These are phyloP conservation scores for Larimichthys polyactis DNA, from an alignment of 2,113 vertebrate species.

Conservation along the genomic window DNA sequence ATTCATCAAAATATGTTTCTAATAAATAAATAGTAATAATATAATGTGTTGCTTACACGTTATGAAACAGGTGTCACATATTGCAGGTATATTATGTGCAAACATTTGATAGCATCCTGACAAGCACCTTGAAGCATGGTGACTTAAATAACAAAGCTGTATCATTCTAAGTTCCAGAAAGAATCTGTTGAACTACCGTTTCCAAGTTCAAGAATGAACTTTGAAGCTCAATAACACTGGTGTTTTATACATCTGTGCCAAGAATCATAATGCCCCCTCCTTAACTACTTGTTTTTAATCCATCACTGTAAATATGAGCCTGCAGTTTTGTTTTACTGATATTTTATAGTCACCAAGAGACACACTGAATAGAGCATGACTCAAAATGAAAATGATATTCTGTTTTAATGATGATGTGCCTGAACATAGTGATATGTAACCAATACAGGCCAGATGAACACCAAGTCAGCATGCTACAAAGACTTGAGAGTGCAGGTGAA, in stretches of 20 bases:
- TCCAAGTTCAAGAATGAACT: too few relatives aligned
- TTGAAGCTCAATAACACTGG: too few relatives aligned
- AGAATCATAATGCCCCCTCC: too few relatives aligned
- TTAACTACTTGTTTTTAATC: not conserved
- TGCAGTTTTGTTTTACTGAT: constrained; percentile 7
- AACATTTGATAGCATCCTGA: constrained; percentile 20
- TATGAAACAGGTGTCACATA: constrained; percentile 11
- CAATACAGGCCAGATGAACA: constrained; percentile 86
- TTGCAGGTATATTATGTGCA: not conserved
- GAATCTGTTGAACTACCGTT: too few relatives aligned
- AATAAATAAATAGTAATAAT: too few relatives aligned
- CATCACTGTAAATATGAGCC: not conserved
- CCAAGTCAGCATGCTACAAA: constrained; percentile 87
- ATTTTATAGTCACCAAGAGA: not conserved
- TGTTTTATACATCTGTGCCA: too few relatives aligned
- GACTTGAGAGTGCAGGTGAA: constrained; percentile 88
- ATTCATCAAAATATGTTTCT: too few relatives aligned
- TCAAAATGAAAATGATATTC: not conserved
- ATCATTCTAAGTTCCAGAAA: not conserved
- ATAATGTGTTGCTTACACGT: not conserved
- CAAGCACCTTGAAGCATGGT: not conserved
- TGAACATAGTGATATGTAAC: constrained; percentile 9
- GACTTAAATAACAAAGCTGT: not conserved
- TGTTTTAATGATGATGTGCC: not conserved
- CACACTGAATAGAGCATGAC: not conserved